Conservation (phyloP, 2,888 invertebrate species). For the Eueremaeus valkanovi region DNA sequence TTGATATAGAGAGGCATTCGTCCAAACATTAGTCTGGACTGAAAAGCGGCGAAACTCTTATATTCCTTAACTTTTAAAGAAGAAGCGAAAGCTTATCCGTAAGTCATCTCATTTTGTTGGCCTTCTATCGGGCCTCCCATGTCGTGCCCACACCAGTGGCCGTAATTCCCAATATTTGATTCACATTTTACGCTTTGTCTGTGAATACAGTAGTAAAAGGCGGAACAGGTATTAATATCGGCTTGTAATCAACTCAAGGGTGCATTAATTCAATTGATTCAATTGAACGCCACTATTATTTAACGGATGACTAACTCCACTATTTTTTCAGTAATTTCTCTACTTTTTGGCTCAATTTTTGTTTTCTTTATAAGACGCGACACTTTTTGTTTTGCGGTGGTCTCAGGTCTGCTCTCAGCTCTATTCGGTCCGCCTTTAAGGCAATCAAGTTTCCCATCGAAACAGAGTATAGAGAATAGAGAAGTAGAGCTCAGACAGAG, state of each 20-base stretch:
- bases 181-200: constrained; percentile 13
- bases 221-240: constrained; percentile 22
- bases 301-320: background rate
- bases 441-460: background rate
- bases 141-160: constrained; percentile 21
- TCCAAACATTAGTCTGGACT: background rate
- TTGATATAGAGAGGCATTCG: background rate
- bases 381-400: background rate
- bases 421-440: background rate
- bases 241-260: constrained; percentile 25
- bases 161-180: constrained; percentile 8
- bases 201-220: constrained; percentile 1
- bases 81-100: background rate
- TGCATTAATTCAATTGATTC: constrained; percentile 22
- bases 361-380: too few species aligned
- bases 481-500: background rate
- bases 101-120: background rate
- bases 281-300: constrained; percentile 16
- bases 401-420: background rate
- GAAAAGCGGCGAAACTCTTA: constrained; percentile 18
- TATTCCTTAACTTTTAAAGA: background rate
- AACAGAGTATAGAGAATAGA: background rate
- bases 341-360: too few species aligned
- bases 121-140: constrained; percentile 14
- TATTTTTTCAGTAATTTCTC: background rate